Evolutionary conservation across 2,888 invertebrate genomes (phyloP), one percentile per base, ranked within the genome.

Genomic region (Adela reaumurella): DNA sequence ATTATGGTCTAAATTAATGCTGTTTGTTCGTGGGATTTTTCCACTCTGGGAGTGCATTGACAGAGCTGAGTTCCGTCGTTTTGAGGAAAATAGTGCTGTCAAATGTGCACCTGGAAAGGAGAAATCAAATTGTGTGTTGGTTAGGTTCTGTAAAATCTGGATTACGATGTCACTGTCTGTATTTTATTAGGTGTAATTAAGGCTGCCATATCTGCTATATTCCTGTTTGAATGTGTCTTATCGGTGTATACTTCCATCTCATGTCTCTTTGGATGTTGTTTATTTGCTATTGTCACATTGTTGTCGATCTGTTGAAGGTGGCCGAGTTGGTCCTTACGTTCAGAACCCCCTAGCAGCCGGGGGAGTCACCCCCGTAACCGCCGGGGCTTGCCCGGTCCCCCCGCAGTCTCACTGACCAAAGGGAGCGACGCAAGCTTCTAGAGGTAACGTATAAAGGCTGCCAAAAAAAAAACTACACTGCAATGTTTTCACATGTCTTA

Each of bases 271-370:
- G 46, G 29, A 55, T 66, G 64, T 70, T 64, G 68, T 67, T 63
- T 56, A 60, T 55, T 68, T 63, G 64, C 63, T 68, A 59, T 65
- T 65, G 63, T 65, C 56, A 62, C n/a, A 45, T 45, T 67, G 62
- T 72, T 73, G 66, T 71, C 70, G 65, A 62, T 76, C 70, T 77
- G 74, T 77, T 77, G 63, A 77, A 76, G 77, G 76, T 74, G 66
- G 61, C 35, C 35, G 35, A 35, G 35, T 35, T 35, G 35, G 14
- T 35, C 8, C 14, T 35, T 35, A 24, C 35, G 14, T 35, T 35
- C 11, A 35, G 35, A 8, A 14, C 6, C 11, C n/a, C 8, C 35
- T 14, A 35, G 11, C 35, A 8, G 35, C 35, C 35, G 35, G 35
- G 35, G 24, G 24, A 24, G 24, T 24, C 24, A 8, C 5, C 24